These are phyloP conservation scores for Pseudomyrmex dendroicus DNA, from an alignment of 1,140 invertebrate species.

Conservation along the genomic window DNA sequence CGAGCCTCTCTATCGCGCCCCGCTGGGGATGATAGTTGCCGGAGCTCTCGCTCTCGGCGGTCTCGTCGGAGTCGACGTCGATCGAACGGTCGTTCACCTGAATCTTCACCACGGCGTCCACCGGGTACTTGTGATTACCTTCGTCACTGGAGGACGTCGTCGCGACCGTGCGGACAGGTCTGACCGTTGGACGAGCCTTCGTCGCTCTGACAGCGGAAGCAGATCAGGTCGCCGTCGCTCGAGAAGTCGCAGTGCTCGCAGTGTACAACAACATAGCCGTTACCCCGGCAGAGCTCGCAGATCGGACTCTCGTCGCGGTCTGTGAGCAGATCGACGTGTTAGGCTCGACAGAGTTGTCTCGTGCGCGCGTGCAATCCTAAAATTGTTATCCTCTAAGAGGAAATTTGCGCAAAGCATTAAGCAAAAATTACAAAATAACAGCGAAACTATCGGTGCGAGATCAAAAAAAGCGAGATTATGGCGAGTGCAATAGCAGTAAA, in stretches of 20 bases:
- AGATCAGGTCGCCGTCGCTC: slow-evolving; percentile 80
- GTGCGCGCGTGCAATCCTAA: neutral
- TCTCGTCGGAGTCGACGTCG: slow-evolving; percentile 80
- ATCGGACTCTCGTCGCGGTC: slow-evolving; percentile 70
- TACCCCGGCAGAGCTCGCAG: slow-evolving; percentile 72
- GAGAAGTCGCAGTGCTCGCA: slow-evolving; percentile 78
- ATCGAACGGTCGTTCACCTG: slow-evolving; percentile 78
- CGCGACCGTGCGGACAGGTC: slow-evolving; percentile 64
- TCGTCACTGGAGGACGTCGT: slow-evolving; percentile 71
- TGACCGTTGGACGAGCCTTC: slow-evolving; percentile 74
- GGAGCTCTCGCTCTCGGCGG: slow-evolving; percentile 70
- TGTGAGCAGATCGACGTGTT: slow-evolving; percentile 47
- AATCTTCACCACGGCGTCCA: slow-evolving; percentile 79
- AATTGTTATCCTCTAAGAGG: slow-evolving; percentile 16
- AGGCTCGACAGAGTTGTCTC: slow-evolving; percentile 33
- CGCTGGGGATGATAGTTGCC: slow-evolving; percentile 54
- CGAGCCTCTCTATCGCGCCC: slow-evolving; percentile 76
- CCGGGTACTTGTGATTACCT: slow-evolving; percentile 67
- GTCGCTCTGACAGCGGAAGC: slow-evolving; percentile 80
- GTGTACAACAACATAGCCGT: slow-evolving; percentile 58
- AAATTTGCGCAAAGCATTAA: slow-evolving; percentile 20
- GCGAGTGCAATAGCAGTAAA: neutral
- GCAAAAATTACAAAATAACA: slow-evolving; percentile 2
- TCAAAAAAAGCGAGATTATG: neutral
- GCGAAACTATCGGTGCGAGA: neutral